Conservation (phyloP, 2,113 vertebrate species). For the Xiphorhynchus elegans region DNA sequence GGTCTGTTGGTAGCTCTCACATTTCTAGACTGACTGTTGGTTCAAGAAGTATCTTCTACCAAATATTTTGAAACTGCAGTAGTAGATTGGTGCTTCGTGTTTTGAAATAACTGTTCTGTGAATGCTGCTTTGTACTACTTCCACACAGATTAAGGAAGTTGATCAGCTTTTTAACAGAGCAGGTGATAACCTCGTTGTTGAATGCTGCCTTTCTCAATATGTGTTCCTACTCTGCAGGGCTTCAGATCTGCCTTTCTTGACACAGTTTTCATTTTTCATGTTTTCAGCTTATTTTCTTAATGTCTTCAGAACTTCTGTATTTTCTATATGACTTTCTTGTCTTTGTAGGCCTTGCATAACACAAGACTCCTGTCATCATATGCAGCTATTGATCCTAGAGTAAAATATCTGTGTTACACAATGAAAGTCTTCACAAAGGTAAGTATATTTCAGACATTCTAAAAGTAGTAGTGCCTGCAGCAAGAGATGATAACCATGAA, state of each 20-base stretch:
- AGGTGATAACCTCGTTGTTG: neutral
- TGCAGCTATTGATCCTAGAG: slow-evolving; percentile 88
- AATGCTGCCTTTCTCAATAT: neutral
- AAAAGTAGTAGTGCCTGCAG: neutral
- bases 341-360: slow-evolving; percentile 89
- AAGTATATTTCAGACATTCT: neutral
- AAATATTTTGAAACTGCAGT: neutral
- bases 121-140: neutral
- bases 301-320: neutral
- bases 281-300: neutral
- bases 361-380: slow-evolving; percentile 88
- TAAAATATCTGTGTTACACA: slow-evolving; percentile 91
- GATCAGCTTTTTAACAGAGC: neutral
- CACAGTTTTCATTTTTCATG: fast-evolving
- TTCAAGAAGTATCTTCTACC: neutral
- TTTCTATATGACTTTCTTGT: neutral
- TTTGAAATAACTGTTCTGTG: neutral
- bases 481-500: neutral
- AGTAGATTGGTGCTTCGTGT: neutral
- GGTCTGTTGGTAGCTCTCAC: neutral
- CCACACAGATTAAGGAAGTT: neutral
- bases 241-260: neutral
- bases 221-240: neutral
- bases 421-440: slow-evolving; percentile 98
- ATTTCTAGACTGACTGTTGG: neutral